These are phyloP conservation scores for Callyntrura sp. DNA, from an alignment of 2,888 invertebrate species.

Conservation along the genomic window DNA sequence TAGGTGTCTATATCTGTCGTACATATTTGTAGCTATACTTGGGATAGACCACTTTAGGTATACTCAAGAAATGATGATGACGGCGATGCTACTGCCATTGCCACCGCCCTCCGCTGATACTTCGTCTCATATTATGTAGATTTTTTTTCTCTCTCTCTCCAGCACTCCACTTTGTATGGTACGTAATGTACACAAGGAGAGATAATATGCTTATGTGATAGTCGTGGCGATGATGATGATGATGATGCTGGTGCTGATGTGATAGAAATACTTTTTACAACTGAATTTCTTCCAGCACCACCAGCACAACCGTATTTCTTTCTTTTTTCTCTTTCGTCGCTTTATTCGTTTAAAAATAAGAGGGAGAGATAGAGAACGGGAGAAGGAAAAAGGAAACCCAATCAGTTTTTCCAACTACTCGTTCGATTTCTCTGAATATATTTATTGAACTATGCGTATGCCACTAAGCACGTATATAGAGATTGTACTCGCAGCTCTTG, in stretches of 20 bases:
- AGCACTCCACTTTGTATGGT: constrained; percentile 21
- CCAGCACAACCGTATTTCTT: constrained; percentile 59
- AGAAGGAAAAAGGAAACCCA: constrained; percentile 78
- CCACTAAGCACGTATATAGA: neutral
- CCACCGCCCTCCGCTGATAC: constrained; percentile 53
- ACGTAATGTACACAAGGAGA: constrained; percentile 30
- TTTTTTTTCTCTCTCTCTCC: constrained; percentile 30
- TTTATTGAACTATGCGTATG: constrained; percentile 43
- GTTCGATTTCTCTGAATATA: constrained; percentile 57
- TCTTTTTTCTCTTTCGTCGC: constrained; percentile 40
- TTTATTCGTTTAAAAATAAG: constrained; percentile 58
- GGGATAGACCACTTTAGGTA: too few species aligned
- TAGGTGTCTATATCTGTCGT: neutral
- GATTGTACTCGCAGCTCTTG: too few species aligned
- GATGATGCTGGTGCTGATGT: constrained; percentile 62
- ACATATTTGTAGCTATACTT: neutral
- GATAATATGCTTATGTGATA: constrained; percentile 69
- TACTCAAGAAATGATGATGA: constrained; percentile 22
- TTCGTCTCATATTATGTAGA: constrained; percentile 53
- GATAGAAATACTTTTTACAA: constrained; percentile 67
- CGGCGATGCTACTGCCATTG: constrained; percentile 42
- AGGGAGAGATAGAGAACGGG: neutral
- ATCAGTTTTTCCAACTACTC: constrained; percentile 79
- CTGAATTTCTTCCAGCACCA: constrained; percentile 60
- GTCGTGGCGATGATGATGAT: constrained; percentile 28